Percentiles rank a stretch among this genome's conserved stretches.
These are phyloP conservation scores for Thamnophis elegans DNA, from an alignment of 2,797 vertebrate genomes.

Conservation along the genomic window DNA sequence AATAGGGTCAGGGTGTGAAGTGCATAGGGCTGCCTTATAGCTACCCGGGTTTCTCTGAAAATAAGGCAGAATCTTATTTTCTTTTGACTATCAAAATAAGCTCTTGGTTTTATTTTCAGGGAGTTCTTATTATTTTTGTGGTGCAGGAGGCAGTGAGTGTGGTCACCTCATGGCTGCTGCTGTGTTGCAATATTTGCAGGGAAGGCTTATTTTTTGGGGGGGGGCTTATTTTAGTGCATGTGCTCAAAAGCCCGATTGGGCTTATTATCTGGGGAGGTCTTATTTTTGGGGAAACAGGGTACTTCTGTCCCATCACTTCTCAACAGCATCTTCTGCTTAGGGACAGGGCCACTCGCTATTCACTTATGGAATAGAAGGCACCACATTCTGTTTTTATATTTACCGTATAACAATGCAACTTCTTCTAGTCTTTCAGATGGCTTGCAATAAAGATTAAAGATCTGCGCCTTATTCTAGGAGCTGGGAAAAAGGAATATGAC, in stretches of 20 bases:
- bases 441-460: constrained; percentile 20
- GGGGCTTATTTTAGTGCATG: too few relatives aligned
- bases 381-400: constrained; percentile 39
- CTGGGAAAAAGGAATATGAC: constrained; percentile 51
- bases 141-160: too few relatives aligned
- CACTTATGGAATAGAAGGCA: constrained; percentile 45
- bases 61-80: too few relatives aligned
- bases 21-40: neutral
- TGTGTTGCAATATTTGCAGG: too few relatives aligned
- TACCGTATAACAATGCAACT: constrained; percentile 18
- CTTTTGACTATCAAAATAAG: too few relatives aligned
- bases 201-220: too few relatives aligned
- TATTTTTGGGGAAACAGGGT: too few relatives aligned
- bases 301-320: neutral
- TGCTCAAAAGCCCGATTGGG: too few relatives aligned
- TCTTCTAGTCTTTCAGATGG: constrained; percentile 9
- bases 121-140: too few relatives aligned
- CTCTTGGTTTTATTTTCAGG: too few relatives aligned
- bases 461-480: constrained; percentile 45
- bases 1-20: neutral
- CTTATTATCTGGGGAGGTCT: too few relatives aligned
- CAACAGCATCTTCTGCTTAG: neutral
- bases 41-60: neutral
- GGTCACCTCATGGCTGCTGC: too few relatives aligned
- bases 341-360: neutral